Conservation (phyloP, 2,888 invertebrate species). For the Sphaeridia pumilis region DNA sequence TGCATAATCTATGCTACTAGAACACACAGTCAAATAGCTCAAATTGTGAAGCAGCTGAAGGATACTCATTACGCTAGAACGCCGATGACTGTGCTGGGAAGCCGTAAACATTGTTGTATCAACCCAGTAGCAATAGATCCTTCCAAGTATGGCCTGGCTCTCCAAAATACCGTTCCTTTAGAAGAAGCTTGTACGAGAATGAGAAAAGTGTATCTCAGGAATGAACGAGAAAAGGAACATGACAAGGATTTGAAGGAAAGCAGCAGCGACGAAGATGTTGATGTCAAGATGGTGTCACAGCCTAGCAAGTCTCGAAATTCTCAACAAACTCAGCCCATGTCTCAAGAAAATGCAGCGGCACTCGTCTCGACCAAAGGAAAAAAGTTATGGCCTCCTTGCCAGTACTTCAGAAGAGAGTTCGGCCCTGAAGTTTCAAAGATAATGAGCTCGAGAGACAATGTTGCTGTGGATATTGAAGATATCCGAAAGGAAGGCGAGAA, state of each 20-base stretch:
- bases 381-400: background rate
- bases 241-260: background rate
- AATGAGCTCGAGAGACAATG: background rate
- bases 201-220: background rate
- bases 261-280: background rate
- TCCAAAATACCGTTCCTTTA: too few species aligned
- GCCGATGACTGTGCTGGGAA: constrained; percentile 26
- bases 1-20: constrained; percentile 20
- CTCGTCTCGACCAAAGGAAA: background rate
- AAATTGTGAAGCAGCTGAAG: constrained; percentile 27
- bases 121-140: constrained; percentile 4
- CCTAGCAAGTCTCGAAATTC: background rate
- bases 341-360: background rate
- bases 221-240: background rate
- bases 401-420: constrained; percentile 4
- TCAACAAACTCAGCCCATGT: background rate
- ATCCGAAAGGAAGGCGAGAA: constrained; percentile 16
- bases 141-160: background rate
- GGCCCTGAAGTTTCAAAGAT: background rate
- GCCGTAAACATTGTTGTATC: constrained; percentile 21
- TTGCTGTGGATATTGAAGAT: constrained; percentile 29
- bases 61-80: constrained; percentile 12
- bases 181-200: too few species aligned
- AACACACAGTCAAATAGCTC: constrained; percentile 27
- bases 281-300: background rate